phyloP scores from a whole-genome alignment of 2,888 invertebrate species.

The Sarcophaga variegata region DNA sequence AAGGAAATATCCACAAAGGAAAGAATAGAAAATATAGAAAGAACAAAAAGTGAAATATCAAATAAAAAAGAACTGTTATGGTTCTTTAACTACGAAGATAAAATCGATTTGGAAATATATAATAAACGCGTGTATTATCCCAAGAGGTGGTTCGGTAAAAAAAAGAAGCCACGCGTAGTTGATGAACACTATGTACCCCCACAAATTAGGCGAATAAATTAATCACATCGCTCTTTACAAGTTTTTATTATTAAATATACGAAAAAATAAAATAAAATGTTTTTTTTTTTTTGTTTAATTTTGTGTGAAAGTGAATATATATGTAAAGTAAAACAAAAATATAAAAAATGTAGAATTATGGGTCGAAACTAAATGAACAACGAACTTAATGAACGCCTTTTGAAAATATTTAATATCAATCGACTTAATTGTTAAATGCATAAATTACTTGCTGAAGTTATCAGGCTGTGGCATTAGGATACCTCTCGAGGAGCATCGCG shows the following conservation, averaged over 20 bases:
- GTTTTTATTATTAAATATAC: conserved; percentile 12
- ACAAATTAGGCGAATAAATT: conserved; percentile 82
- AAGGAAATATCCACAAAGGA: conserved; percentile 84
- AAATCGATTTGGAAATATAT: conserved; percentile 88
- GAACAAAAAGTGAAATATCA: conserved; percentile 82
- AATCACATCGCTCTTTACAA: background rate
- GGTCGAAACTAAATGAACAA: background rate
- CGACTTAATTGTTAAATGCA: conserved; percentile 35
- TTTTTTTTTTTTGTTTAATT: conserved; percentile 1
- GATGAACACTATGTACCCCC: conserved; percentile 89
- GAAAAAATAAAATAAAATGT: background rate
- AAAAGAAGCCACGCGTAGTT: conserved; percentile 82
- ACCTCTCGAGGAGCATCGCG: conserved; percentile 94
- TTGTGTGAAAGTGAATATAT: background rate
- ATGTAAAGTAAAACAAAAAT: background rate
- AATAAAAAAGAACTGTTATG: conserved; percentile 86
- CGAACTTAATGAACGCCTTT: background rate
- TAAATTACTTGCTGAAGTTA: conserved; percentile 78
- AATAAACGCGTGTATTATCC: conserved; percentile 83
- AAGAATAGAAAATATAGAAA: conserved; percentile 84
- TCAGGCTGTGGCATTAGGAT: conserved; percentile 90
- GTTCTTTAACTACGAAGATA: conserved; percentile 92
- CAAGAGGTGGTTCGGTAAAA: conserved; percentile 82
- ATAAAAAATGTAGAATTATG: background rate
- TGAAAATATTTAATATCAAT: conserved; percentile 22